Evolutionary conservation across 2,888 invertebrate species (phyloP), one percentile per base, ranked within the genome.

Genomic region (Luperina nickerlii): DNA sequence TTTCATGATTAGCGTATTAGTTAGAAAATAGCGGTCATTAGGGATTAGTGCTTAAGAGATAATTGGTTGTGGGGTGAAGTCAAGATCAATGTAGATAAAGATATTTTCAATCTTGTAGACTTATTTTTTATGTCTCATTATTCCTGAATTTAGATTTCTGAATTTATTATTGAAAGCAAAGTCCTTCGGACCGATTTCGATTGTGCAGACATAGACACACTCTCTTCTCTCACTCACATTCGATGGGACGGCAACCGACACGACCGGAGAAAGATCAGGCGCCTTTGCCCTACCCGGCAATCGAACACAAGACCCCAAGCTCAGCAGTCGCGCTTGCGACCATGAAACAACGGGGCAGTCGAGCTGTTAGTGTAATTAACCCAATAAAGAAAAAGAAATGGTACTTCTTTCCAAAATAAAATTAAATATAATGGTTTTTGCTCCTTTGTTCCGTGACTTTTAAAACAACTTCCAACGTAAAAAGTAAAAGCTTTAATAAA

Each of bases 401-500:
- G 7, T n/a, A 38, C 15, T 62, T 13, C 27, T n/a, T 62, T 32
- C n/a, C 20, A 15, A 63, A 67, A 70, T 27, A 48, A 45, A 72
- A 57, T 48, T 69, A 5, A 38, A 57, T 27, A 0, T n/a, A 73
- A 83, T 72, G 65, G 15, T 62, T 62, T 60, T 15, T 54, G 15
- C 45, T 83, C 62, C 67, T 78, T 73, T 73, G 75, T 67, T 24
- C 51, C 45, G 48, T 32, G 54, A 63, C 27, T 15, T 45, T 27
- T 45, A 13, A 51, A 75, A 69, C 57, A 68, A 27, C 60, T 71
- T 51, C 42, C 27, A 8, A 48, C 42, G 62, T 87, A 79, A 85
- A 87, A 85, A 79, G 79, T 65, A 68, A 87, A 76, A 79, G 76
- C 70, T 68, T 66, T 71, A 84, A 85, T 76, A 79, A 87, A 87